These are phyloP conservation scores for Bacillus rossius DNA, from an alignment of 1,140 invertebrate species.

Conservation along the genomic window DNA sequence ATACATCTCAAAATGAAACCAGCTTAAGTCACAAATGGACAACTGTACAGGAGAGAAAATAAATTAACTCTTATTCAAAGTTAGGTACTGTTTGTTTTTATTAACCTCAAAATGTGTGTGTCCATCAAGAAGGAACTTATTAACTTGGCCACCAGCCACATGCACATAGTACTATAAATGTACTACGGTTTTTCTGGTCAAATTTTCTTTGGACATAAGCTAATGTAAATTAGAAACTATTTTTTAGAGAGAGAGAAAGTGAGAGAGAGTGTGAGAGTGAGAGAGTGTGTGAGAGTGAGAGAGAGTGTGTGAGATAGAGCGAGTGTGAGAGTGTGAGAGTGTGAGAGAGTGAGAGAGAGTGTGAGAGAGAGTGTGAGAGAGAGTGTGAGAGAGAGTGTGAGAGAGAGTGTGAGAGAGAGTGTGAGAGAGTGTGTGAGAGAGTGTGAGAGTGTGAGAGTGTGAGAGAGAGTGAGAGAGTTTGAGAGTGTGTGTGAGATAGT, in stretches of 20 bases:
- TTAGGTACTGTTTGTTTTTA: too few relatives aligned
- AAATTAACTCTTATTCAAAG: too few relatives aligned
- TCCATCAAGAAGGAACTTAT: too few relatives aligned
- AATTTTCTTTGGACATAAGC: too few relatives aligned
- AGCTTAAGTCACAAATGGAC: too few relatives aligned
- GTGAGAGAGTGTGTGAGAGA: constrained; percentile 1
- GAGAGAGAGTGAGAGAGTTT: constrained; percentile 3
- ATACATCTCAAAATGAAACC: too few relatives aligned
- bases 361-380: neutral
- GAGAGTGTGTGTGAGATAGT: neutral
- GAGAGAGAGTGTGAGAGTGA: neutral
- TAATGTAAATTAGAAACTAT: too few relatives aligned
- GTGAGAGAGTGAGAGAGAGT: constrained; percentile 1
- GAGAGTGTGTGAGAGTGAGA: neutral
- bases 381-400: constrained; percentile 1
- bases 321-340: constrained; percentile 1
- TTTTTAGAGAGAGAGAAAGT: neutral
- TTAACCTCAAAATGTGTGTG: too few relatives aligned
- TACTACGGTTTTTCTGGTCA: too few relatives aligned
- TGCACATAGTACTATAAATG: too few relatives aligned
- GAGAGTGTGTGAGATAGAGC: constrained; percentile 8
- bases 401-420: constrained; percentile 1
- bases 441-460: neutral
- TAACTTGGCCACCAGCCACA: too few relatives aligned
- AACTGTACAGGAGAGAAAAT: too few relatives aligned